These are phyloP conservation scores for Myrmophylax atrothorax DNA, from an alignment of 2,113 vertebrate genomes.

Conservation along the genomic window DNA sequence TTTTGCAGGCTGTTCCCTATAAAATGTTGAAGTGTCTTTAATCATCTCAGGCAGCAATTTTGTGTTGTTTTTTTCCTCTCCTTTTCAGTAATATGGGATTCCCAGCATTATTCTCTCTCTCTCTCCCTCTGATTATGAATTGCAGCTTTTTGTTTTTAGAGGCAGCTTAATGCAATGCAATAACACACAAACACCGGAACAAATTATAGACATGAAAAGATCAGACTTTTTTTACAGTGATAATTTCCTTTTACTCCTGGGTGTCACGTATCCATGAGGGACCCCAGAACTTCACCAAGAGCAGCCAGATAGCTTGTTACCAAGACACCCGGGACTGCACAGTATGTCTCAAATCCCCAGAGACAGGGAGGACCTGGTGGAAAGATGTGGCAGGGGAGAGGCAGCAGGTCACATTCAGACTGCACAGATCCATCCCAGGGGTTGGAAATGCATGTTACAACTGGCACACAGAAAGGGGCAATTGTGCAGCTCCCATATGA, in stretches of 20 bases:
- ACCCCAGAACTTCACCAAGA: neutral
- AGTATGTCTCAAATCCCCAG: neutral
- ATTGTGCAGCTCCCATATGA: neutral
- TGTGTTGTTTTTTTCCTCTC: neutral
- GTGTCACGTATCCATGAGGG: neutral
- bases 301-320: neutral
- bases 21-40: conserved; percentile 52
- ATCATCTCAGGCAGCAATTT: conserved; percentile 41
- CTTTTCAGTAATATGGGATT: conserved; percentile 45
- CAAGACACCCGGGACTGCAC: neutral
- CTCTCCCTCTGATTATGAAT: conserved; percentile 26
- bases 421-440: neutral
- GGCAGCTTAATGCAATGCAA: conserved; percentile 45
- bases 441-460: neutral
- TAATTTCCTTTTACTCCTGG: conserved; percentile 43
- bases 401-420: neutral
- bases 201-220: conserved; percentile 36
- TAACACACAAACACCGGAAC: conserved; percentile 28
- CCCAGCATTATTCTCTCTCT: neutral
- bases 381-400: neutral
- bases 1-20: conserved; percentile 27
- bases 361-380: neutral
- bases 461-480: neutral
- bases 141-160: conserved; percentile 32
- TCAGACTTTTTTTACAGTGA: conserved; percentile 12